Percentiles rank a stretch among this genome's conserved stretches.
Evolutionary conservation across 1,140 invertebrate genomes (phyloP).

Genomic region (Pachyrhynchus sulphureomaculatus): DNA sequence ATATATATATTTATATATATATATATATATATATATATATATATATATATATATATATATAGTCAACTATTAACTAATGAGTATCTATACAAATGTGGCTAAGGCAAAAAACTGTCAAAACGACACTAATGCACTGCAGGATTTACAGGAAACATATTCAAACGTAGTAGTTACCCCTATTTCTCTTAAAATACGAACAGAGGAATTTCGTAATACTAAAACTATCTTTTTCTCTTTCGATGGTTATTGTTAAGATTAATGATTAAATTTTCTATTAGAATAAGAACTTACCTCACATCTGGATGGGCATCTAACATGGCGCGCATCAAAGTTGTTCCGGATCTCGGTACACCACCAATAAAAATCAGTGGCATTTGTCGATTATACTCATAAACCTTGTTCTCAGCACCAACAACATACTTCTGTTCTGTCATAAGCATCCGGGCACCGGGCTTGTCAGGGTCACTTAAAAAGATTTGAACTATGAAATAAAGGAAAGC

Average conservation of each 20-base stretch:
- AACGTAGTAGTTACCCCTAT: no score
- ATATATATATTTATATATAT: no score
- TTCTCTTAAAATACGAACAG: no score
- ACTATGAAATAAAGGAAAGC: slow-evolving; percentile 28
- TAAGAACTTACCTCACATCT: slow-evolving; percentile 80
- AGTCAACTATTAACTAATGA: no score
- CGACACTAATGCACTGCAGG: no score
- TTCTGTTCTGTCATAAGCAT: slow-evolving; percentile 52
- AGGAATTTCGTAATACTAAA: not conserved
- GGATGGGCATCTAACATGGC: slow-evolving; percentile 99
- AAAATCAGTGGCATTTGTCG: slow-evolving; percentile 92
- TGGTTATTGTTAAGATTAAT: not conserved
- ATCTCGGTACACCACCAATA: slow-evolving; percentile 95
- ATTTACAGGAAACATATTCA: no score
- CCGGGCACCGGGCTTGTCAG: slow-evolving; percentile 4
- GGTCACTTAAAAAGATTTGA: slow-evolving; percentile 13
- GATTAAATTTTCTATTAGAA: no score
- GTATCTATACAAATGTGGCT: no score
- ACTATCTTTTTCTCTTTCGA: not conserved
- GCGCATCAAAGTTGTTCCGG: slow-evolving; percentile 94
- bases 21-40: no score
- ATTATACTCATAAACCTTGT: slow-evolving; percentile 72
- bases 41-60: no score
- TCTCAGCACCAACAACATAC: slow-evolving; percentile 63
- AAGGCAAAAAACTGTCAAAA: no score